These are phyloP conservation scores for Callyntrura guangdongensis DNA, from an alignment of 2,888 invertebrate species.

Conservation along the genomic window DNA sequence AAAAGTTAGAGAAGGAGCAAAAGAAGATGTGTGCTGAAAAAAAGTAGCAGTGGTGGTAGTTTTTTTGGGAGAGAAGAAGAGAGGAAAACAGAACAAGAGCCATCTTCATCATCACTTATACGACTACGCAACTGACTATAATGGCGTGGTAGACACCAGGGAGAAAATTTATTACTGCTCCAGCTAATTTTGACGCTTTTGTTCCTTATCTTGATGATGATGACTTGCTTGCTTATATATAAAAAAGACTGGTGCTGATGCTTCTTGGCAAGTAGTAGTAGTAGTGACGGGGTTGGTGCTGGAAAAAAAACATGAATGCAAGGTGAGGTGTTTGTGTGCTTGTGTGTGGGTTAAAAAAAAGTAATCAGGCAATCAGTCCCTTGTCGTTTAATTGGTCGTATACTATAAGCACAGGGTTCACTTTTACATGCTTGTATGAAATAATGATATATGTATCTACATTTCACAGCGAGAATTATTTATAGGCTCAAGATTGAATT, in stretches of 20 bases:
- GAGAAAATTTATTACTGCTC: slow-evolving; percentile 65
- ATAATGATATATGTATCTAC: background rate
- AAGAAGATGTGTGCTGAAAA: background rate
- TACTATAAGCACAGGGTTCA: background rate
- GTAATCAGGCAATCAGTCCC: slow-evolving; percentile 42
- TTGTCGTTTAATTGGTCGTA: slow-evolving; percentile 67
- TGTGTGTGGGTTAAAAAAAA: slow-evolving; percentile 22
- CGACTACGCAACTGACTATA: background rate
- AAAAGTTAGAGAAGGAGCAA: background rate
- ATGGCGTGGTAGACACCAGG: background rate
- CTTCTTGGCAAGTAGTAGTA: background rate
- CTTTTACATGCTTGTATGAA: background rate
- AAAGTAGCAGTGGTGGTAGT: background rate
- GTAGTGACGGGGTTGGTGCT: background rate
- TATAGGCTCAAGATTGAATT: background rate
- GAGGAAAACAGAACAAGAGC: background rate
- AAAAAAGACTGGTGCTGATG: background rate
- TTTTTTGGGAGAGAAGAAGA: background rate
- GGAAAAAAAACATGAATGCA: slow-evolving; percentile 9
- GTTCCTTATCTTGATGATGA: slow-evolving; percentile 66
- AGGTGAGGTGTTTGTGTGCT: too few relatives aligned
- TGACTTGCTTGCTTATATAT: background rate
- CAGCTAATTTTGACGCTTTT: slow-evolving; percentile 71
- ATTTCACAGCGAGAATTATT: slow-evolving; percentile 3
- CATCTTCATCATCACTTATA: background rate